Conservation (phyloP, 2,888 invertebrate species). For the Melikaiella ostensackeni region DNA sequence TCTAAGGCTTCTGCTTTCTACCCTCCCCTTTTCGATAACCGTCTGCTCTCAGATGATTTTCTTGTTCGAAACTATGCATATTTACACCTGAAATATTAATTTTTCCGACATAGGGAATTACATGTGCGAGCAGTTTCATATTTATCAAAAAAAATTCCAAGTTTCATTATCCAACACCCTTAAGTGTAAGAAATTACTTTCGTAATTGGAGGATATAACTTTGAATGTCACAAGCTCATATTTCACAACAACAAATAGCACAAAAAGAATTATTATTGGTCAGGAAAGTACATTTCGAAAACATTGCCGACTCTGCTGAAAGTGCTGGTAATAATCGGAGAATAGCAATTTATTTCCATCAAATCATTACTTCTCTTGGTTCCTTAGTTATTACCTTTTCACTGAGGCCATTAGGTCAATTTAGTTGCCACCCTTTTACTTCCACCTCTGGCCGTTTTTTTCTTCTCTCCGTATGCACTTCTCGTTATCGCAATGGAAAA, state of each 20-base stretch:
- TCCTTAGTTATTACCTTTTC: constrained; percentile 36
- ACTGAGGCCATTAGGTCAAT: constrained; percentile 35
- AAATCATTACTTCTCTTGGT: constrained; percentile 18
- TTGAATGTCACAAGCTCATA: too few relatives aligned
- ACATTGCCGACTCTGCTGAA: not conserved
- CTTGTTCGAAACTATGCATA: too few relatives aligned
- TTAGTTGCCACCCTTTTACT: constrained; percentile 25
- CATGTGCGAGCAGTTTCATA: too few relatives aligned
- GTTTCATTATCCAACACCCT: too few relatives aligned
- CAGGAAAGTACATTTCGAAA: not conserved
- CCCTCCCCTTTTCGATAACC: too few relatives aligned
- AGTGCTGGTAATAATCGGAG: constrained; percentile 15
- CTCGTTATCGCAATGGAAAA: constrained; percentile 23
- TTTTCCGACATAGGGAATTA: too few relatives aligned
- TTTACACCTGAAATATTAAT: too few relatives aligned
- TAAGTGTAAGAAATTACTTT: too few relatives aligned
- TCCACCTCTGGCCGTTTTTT: constrained; percentile 1
- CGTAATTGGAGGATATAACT: too few relatives aligned
- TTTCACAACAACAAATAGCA: not conserved
- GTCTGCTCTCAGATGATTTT: too few relatives aligned
- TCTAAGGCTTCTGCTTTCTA: too few relatives aligned
- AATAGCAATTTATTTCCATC: constrained; percentile 26
- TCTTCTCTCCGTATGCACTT: not conserved
- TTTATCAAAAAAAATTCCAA: too few relatives aligned
- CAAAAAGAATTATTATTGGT: not conserved